These are phyloP conservation scores for Forbesichthys agassizii DNA, from an alignment of 2,113 vertebrate species.

Conservation along the genomic window DNA sequence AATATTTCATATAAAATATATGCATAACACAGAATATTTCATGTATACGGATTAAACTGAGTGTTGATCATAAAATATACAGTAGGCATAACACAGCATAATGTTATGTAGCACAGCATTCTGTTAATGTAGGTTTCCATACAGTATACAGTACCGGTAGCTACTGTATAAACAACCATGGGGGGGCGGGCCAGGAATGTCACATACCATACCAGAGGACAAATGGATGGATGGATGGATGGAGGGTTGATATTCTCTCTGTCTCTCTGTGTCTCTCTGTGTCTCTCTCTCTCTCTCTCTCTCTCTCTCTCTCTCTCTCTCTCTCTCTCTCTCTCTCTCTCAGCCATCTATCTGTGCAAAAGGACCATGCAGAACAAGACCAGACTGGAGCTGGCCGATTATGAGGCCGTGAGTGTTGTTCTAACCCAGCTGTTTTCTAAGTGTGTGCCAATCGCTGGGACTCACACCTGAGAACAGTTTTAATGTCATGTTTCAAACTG, in stretches of 20 bases:
- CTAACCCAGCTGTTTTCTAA: neutral
- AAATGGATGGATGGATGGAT: slow-evolving; percentile 1
- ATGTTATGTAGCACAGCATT: neutral
- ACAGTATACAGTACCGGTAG: no score
- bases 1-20: neutral
- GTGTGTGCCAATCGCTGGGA: neutral
- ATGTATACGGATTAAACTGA: neutral
- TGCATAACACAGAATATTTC: no score
- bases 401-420: slow-evolving; percentile 87
- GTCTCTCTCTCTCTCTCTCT: neutral
- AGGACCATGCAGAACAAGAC: slow-evolving; percentile 99
- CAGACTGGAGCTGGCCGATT: slow-evolving; percentile 96
- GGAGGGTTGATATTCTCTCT: neutral
- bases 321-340: slow-evolving; percentile 8
- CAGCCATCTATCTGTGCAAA: slow-evolving; percentile 99
- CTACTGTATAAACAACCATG: neutral
- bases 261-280: slow-evolving; percentile 1
- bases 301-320: neutral
- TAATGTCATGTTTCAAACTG: neutral
- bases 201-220: neutral
- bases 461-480: neutral
- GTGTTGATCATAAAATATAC: no score
- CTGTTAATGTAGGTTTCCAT: neutral
- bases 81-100: no score
- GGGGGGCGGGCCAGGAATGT: slow-evolving; percentile 1